Percentiles rank a stretch among this genome's conserved stretches.
Conservation (phyloP, 2,113 vertebrate species). For the Hemiprocne comata region DNA sequence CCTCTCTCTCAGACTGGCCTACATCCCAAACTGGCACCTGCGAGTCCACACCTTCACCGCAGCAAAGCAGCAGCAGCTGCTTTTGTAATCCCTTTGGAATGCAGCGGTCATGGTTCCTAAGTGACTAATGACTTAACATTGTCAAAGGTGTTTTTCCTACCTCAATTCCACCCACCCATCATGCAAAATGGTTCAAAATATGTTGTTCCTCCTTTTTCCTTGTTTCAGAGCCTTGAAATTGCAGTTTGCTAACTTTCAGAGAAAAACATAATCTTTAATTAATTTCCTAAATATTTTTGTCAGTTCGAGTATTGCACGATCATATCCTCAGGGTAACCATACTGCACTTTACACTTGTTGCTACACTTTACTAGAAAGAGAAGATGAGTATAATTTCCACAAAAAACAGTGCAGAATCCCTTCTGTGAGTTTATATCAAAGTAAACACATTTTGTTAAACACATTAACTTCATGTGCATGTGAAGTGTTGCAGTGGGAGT, state of each 20-base stretch:
- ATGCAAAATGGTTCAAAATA: background rate
- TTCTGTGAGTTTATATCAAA: background rate
- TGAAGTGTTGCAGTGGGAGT: background rate
- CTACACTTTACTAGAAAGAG: background rate
- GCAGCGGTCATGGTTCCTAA: constrained; percentile 16
- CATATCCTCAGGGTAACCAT: background rate
- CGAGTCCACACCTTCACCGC: background rate
- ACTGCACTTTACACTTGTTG: background rate
- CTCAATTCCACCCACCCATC: background rate
- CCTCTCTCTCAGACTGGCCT: background rate
- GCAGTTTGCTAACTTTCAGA: background rate
- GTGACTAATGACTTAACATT: constrained; percentile 32
- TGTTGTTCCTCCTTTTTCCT: background rate
- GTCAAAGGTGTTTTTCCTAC: constrained; percentile 15
- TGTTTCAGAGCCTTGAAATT: background rate
- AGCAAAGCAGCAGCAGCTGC: constrained; percentile 23
- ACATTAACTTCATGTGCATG: background rate
- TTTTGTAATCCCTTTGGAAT: constrained; percentile 44
- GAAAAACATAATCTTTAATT: background rate
- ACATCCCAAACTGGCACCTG: constrained; percentile 12
- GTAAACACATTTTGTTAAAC: background rate
- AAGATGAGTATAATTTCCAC: background rate
- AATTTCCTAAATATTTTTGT: background rate
- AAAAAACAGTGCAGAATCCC: background rate
- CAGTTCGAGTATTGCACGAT: background rate